Base-by-base conservation (phyloP, 2,888 invertebrate genomes). In the Scaptomyza caliginosa region DNA sequence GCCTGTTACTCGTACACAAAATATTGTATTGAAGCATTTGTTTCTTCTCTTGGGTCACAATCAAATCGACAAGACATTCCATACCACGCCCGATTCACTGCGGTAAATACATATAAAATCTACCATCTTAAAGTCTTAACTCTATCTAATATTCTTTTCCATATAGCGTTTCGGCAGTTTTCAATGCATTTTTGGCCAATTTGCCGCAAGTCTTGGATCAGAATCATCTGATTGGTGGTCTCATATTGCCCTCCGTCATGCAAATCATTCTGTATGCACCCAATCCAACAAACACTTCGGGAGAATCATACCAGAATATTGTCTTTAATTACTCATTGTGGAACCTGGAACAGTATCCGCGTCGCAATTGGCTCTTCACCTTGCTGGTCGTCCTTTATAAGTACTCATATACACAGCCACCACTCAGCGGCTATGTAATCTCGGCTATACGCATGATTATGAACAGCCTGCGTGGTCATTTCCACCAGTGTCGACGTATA, bases 311-410 rank as follows among this genome's bases (percentile, higher is more conserved):
- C 84, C 94, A 94, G 77, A 95, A 94, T 65, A 70, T 90, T 16
- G 84, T 89, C 7, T 91, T 90, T 51, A 93, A 93, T 74, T 98
- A 97, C 91, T 97, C 98, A 11, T 92, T 99, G 45, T 97, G 97
- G 94, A 94, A 95, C 75, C 92, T 99, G 62, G 97, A 98, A 90
- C 95, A 97, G 0, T 96, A 97, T 88, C 94, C 95, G 10, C 92
- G 99, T 3, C 93, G 97, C 38, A 96, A 96, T 75, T 99, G 99
- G 99, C 94, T 99, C 13, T 96, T 97, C 93, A 94, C 98, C 1
- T 92, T 99, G 17, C 94, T 99, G 11, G 97, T 99, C 11, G 94
- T 99, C 54, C 93, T 99, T 0, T 99, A 99, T 90, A 99, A 99
- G 94, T 96, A 96, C 90, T 95, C 96, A 88, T 96, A 96, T 89